Evolutionary conservation across 2,113 vertebrate species (phyloP), one percentile per base, ranked within the genome.

Genomic region (Mormoops blainvillei): DNA sequence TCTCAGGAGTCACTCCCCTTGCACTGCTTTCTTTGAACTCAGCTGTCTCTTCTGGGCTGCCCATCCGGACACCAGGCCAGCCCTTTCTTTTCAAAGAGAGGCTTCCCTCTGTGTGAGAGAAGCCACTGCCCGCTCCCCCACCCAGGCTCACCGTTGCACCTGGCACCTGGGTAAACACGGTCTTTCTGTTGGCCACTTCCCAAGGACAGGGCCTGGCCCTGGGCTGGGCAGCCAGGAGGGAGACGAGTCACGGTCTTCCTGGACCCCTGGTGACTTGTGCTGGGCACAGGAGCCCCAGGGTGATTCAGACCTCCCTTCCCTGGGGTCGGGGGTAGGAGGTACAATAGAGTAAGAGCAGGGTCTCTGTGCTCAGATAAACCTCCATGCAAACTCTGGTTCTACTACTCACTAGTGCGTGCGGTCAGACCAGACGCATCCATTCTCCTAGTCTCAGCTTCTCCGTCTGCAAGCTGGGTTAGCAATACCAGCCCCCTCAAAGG

Each of bases 121-220:
- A 56, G 67, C 54, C 28, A 3, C 20, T 18, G 52, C 54, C 33
- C 4, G 16, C 24, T 3, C 3, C 26, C 15, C 12, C 28, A 4
- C 63, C 48, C 20, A 33, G 19, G 31, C 50, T 31, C 20, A 2
- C 54, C 28, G 0, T 33, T 31, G 45, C 54, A 93, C 74, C 87
- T 77, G 68, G n/a, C 95, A 96, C 96, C 96, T 97, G 95, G 58
- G 84, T 95, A 97, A 97, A 95, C 73, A 95, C 0, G 6, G 31
- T 78, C 52, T 83, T 74, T 58, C 36, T 87, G 19, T 12, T 33
- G 48, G 58, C n/a, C 18, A 2, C 73, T 93, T 92, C 61, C 70
- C 20, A 33, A 48, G 45, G 73, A 81, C 1, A 2, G 67, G 41
- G 43, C 20, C 61, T 73, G 41, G 61, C 36, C 77, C 54, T 26